phyloP scores from a whole-genome alignment of 2,797 vertebrate species.

The Cyclura pinguis region DNA sequence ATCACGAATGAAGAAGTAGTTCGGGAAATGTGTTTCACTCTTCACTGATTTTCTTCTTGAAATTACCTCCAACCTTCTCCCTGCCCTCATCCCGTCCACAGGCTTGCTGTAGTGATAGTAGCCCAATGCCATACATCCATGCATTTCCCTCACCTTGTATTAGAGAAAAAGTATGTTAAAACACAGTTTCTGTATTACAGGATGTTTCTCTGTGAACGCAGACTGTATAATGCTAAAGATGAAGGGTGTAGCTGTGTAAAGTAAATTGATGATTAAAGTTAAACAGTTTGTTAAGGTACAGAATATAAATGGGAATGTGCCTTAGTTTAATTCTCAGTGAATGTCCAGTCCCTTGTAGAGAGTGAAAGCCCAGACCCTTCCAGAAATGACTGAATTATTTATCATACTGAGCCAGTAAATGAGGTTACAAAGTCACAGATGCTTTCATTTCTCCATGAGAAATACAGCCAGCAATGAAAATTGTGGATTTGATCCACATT shows the following conservation, averaged over 20 bases:
- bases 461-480: constrained; percentile 27
- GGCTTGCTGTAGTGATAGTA: not conserved
- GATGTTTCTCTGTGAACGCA: constrained; percentile 25
- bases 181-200: not conserved
- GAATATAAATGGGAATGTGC: constrained; percentile 21
- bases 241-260: constrained; percentile 13
- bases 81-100: not conserved
- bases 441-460: constrained; percentile 35
- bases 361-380: constrained; percentile 45
- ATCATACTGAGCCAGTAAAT: constrained; percentile 55
- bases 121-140: not conserved
- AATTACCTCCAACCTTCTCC: not conserved
- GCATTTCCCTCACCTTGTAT: not conserved
- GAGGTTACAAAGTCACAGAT: constrained; percentile 29
- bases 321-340: constrained; percentile 35
- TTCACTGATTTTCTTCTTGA: not conserved
- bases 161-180: not conserved
- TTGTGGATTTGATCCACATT: constrained; percentile 47
- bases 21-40: not conserved
- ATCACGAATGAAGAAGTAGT: not conserved
- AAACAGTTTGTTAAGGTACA: constrained; percentile 34
- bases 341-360: not conserved
- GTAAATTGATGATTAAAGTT: constrained; percentile 35
- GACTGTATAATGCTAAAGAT: constrained; percentile 4
- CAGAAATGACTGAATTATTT: constrained; percentile 58